phyloP scores from a whole-genome alignment of 2,888 invertebrate species.

The Meta bourneti region DNA sequence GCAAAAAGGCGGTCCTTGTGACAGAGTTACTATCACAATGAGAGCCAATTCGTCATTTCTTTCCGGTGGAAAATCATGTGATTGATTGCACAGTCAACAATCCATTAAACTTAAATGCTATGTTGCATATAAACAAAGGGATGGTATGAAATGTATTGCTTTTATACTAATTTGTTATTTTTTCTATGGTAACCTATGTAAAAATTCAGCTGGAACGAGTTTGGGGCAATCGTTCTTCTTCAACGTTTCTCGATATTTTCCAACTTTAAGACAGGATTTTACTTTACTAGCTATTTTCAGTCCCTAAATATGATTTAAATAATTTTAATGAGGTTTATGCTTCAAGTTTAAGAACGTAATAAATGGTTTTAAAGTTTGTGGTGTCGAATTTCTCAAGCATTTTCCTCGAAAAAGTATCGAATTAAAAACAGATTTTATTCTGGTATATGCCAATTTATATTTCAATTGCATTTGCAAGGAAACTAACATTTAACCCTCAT shows the following conservation, averaged over 20 bases:
- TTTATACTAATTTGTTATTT: not conserved
- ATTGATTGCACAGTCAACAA: conserved; percentile 32
- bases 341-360: too few relatives aligned
- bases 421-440: too few relatives aligned
- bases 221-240: not conserved
- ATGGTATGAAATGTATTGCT: not conserved
- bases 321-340: too few relatives aligned
- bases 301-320: too few relatives aligned
- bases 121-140: not conserved
- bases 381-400: too few relatives aligned
- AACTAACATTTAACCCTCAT: too few relatives aligned
- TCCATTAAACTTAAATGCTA: conserved; percentile 9
- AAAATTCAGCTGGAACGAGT: not conserved
- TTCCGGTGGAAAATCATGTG: conserved; percentile 6
- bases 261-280: too few relatives aligned
- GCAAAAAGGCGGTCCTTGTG: not conserved
- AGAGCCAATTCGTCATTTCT: conserved; percentile 3
- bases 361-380: too few relatives aligned
- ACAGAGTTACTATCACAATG: not conserved
- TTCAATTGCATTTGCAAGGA: too few relatives aligned
- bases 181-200: not conserved
- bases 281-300: too few relatives aligned
- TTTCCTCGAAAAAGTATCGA: too few relatives aligned
- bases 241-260: not conserved
- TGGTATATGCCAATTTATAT: too few relatives aligned